Conservation (phyloP, 30 jellyfish, hydroid and myxozoan species). For the Hydra vulgaris region DNA sequence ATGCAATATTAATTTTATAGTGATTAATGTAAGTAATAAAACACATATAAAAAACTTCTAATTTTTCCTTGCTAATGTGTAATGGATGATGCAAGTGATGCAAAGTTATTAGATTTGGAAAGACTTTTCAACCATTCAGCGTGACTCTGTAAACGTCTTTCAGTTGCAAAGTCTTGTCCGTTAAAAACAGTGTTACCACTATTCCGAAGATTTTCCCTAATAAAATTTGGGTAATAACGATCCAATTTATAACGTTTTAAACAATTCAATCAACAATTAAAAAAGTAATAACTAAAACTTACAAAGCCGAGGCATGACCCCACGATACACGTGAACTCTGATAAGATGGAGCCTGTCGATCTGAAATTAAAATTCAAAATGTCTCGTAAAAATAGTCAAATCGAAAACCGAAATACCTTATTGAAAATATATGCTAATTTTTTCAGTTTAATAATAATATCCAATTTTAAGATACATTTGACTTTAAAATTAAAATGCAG, state of each 20-base stretch:
- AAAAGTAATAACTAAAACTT: background rate
- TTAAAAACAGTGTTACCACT: background rate
- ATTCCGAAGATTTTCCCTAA: background rate
- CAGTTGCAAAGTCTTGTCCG: background rate
- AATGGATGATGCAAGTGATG: background rate
- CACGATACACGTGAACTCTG: background rate
- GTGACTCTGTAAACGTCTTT: slow-evolving; percentile 15
- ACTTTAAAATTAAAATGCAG: no score
- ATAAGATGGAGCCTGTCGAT: background rate
- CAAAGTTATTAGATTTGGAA: background rate
- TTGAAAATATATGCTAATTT: no score
- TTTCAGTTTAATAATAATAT: no score
- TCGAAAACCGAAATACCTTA: no score
- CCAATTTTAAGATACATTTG: no score
- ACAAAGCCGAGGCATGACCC: background rate
- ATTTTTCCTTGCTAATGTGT: background rate
- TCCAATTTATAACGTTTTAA: no score
- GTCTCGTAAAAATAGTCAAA: background rate
- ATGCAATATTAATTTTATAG: no score
- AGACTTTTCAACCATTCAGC: slow-evolving; percentile 16
- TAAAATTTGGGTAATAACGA: no score
- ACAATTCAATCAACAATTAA: no score
- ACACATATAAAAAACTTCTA: no score
- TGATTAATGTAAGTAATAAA: no score
- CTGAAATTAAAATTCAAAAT: background rate